Conservation (phyloP, 92 coral and sea anemone genomes). For the Paragorgia papillata region DNA sequence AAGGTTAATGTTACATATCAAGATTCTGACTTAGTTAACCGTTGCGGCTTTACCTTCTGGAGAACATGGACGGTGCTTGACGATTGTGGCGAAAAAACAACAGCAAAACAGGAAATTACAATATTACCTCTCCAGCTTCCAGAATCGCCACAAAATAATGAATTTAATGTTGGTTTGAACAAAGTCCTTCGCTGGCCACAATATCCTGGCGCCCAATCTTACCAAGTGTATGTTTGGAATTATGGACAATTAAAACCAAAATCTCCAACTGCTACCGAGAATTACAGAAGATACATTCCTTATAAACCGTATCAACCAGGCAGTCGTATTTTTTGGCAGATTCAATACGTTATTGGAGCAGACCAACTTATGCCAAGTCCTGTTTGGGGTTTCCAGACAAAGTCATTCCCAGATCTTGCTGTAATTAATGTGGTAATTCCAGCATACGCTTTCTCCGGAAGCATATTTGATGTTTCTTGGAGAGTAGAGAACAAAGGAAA, state of each 20-base stretch:
- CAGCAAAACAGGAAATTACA: constrained; percentile 52
- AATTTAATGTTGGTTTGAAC: constrained; percentile 67
- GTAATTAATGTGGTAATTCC: constrained; percentile 64
- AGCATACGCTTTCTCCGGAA: constrained; percentile 70
- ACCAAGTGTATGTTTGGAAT: constrained; percentile 65
- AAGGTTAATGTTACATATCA: constrained; percentile 60
- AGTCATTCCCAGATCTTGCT: constrained; percentile 67
- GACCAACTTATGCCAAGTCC: constrained; percentile 73
- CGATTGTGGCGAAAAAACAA: constrained; percentile 57
- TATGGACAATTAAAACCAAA: constrained; percentile 58
- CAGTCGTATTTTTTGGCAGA: constrained; percentile 71
- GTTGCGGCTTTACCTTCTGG: constrained; percentile 64
- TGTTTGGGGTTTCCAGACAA: constrained; percentile 75
- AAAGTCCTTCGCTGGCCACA: constrained; percentile 77
- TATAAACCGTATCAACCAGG: constrained; percentile 62
- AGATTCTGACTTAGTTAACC: constrained; percentile 60
- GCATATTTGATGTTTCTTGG: constrained; percentile 76
- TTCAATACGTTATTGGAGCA: constrained; percentile 58
- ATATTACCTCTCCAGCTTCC: constrained; percentile 72
- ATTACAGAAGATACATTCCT: constrained; percentile 48
- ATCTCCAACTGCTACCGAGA: constrained; percentile 40
- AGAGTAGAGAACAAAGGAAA: constrained; percentile 71
- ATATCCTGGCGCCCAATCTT: constrained; percentile 69
- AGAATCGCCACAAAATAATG: constrained; percentile 68
- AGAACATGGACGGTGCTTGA: constrained; percentile 70